These are phyloP conservation scores for Lycorma delicatula DNA, from an alignment of 1,140 invertebrate genomes.

Conservation along the genomic window DNA sequence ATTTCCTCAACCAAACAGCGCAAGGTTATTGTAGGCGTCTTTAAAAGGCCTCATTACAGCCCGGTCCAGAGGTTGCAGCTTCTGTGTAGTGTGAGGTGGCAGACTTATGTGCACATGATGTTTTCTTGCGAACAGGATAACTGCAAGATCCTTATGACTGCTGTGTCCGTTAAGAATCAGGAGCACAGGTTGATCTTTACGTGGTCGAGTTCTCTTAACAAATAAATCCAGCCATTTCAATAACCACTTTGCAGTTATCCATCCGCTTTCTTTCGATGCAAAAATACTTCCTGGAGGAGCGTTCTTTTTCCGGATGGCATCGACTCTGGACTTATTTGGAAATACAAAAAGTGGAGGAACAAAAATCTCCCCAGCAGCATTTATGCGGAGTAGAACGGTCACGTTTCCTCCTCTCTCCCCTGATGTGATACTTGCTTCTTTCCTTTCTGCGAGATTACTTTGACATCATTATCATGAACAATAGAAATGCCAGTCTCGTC, in stretches of 20 bases:
- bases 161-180: constrained; percentile 33
- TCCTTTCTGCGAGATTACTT: constrained; percentile 31
- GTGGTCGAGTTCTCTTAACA: constrained; percentile 16
- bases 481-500: constrained; percentile 39
- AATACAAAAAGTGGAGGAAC: constrained; percentile 30
- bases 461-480: constrained; percentile 35
- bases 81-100: constrained; percentile 36
- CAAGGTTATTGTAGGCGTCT: constrained; percentile 30
- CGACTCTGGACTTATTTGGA: constrained; percentile 18
- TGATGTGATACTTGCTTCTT: constrained; percentile 34
- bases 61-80: constrained; percentile 34
- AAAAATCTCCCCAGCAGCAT: constrained; percentile 17
- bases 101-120: constrained; percentile 35
- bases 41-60: constrained; percentile 37
- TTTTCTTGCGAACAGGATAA: constrained; percentile 33
- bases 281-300: constrained; percentile 19
- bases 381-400: neutral
- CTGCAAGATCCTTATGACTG: constrained; percentile 32
- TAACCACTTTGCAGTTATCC: constrained; percentile 34
- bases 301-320: constrained; percentile 10
- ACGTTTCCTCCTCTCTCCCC: constrained; percentile 31
- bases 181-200: constrained; percentile 27
- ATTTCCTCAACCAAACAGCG: neutral
- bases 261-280: constrained; percentile 30
- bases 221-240: constrained; percentile 33